A percentile compares a stretch with the other conserved stretches of the same genome.
These are phyloP conservation scores for Melanostoma scalare DNA, from an alignment of 2,888 invertebrate species.

Conservation along the genomic window DNA sequence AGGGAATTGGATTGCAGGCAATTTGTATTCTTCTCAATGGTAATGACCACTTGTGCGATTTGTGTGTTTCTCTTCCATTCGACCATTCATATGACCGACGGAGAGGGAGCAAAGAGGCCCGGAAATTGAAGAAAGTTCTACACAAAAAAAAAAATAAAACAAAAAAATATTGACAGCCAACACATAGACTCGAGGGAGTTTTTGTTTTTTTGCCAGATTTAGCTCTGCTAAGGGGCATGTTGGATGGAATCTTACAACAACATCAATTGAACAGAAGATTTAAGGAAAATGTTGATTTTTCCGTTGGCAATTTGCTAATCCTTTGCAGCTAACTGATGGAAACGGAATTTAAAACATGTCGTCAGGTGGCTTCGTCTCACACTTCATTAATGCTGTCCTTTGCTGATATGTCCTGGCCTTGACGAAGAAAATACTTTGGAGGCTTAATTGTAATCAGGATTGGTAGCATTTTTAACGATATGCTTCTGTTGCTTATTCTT, in stretches of 20 bases:
- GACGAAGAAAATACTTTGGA: no score
- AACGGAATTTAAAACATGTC: no score
- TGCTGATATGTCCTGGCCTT: no score
- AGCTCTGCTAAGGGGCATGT: slow-evolving; percentile 23
- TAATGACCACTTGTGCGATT: slow-evolving; percentile 73
- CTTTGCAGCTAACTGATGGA: background rate
- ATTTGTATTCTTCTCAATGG: slow-evolving; percentile 64
- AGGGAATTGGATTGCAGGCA: slow-evolving; percentile 64
- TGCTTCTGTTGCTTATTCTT: no score
- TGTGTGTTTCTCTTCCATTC: slow-evolving; percentile 35
- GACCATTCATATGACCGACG: slow-evolving; percentile 9
- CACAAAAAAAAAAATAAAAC: slow-evolving; percentile 37
- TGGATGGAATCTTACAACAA: slow-evolving; percentile 24
- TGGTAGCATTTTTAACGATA: no score
- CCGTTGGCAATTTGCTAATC: background rate
- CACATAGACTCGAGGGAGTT: slow-evolving; percentile 12
- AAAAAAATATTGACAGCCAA: slow-evolving; percentile 16
- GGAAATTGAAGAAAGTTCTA: slow-evolving; percentile 37
- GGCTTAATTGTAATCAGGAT: no score
- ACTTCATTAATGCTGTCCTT: no score
- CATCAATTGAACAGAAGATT: slow-evolving; percentile 36
- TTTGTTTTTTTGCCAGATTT: slow-evolving; percentile 10
- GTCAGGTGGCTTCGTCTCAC: no score
- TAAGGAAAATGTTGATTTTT: slow-evolving; percentile 39
- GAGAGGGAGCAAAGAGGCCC: slow-evolving; percentile 8